Evolutionary conservation across 2,888 invertebrate genomes (phyloP), one percentile per base, ranked within the genome.

Genomic region (Biston stratarius): DNA sequence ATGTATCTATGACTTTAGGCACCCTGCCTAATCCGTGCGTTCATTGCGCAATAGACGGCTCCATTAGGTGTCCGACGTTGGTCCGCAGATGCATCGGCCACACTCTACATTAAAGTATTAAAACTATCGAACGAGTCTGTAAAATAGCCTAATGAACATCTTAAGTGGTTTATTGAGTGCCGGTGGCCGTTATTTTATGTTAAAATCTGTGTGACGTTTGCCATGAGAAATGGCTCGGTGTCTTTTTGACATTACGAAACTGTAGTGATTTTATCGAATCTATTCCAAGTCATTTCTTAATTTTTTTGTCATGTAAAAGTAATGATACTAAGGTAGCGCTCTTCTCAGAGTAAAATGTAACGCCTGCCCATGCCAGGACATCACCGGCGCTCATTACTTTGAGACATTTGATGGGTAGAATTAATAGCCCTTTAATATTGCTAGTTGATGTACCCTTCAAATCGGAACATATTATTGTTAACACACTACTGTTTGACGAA

Each of bases 141-240:
- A 85, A 83, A 86, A 87, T 84, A 83, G 84, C 83, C 88, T 91
- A 92, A 92, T 91, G 90, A 92, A 87, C 85, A 75, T 86, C 88
- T 92, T 92, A 89, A 93, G 93, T 93, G 93, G 87, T 89, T 88
- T 90, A 92, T 90, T 87, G 89, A 93, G 92, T 92, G 93, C 83
- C 83, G 86, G 88, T 86, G 84, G 90, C 89, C 89, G 88, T 91
- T 92, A 92, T 88, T 92, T 92, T 90, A 67, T 89, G 90, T 89
- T 88, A 84, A 86, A 86, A 86, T 85, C 79, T 83, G 81, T 78
- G 81, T 79, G 80, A 82, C 81, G 77, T 81, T 80, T 77, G 78
- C 81, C 83, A 80, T 83, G 83, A 85, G 85, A 85, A 87, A 81
- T 70, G 79, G 73, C 45, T 47, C 51, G 33, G 40, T 38, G 42